Evolutionary conservation across 2,888 invertebrate genomes (phyloP).

Genomic region (Synergus umbraculus): DNA sequence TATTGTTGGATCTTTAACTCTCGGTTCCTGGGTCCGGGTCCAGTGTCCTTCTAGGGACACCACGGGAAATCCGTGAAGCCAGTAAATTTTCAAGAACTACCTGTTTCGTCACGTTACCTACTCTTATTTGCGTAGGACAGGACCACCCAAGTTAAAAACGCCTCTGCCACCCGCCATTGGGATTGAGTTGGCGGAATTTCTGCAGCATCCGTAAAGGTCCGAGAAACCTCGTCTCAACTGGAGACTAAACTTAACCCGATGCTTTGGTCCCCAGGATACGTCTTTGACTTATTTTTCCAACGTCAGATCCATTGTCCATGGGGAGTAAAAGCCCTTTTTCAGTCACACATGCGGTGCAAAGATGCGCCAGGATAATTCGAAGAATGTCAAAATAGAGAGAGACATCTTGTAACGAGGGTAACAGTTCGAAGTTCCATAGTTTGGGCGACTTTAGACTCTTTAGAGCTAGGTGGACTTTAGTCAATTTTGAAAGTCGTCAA

Average conservation of each 20-base stretch:
- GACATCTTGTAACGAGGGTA: background rate
- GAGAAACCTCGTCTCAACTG: conserved; percentile 49
- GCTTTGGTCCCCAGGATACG: conserved; percentile 39
- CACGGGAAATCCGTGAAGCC: conserved; percentile 65
- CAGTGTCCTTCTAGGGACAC: conserved; percentile 20
- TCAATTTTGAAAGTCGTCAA: background rate
- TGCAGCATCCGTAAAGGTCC: conserved; percentile 46
- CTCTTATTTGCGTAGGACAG: conserved; percentile 73
- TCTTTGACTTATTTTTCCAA: conserved; percentile 65
- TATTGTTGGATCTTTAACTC: conserved; percentile 48
- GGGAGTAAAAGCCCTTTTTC: conserved; percentile 25
- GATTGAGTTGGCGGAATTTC: conserved; percentile 73
- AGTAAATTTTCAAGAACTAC: conserved; percentile 71
- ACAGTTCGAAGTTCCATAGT: background rate
- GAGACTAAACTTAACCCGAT: conserved; percentile 60
- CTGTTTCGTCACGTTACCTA: conserved; percentile 64
- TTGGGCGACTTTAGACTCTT: background rate
- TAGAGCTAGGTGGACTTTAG: background rate
- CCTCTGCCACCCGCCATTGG: conserved; percentile 67
- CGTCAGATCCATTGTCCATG: conserved; percentile 66
- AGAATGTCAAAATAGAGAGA: conserved; percentile 28
- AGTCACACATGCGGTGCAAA: conserved; percentile 27
- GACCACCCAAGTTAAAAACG: conserved; percentile 74
- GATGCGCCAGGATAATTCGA: conserved; percentile 17
- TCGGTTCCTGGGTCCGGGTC: background rate